A percentile compares a stretch with the other conserved stretches of the same genome.
These are phyloP conservation scores for Argyresthia albistria DNA, from an alignment of 2,888 invertebrate genomes.

Conservation along the genomic window DNA sequence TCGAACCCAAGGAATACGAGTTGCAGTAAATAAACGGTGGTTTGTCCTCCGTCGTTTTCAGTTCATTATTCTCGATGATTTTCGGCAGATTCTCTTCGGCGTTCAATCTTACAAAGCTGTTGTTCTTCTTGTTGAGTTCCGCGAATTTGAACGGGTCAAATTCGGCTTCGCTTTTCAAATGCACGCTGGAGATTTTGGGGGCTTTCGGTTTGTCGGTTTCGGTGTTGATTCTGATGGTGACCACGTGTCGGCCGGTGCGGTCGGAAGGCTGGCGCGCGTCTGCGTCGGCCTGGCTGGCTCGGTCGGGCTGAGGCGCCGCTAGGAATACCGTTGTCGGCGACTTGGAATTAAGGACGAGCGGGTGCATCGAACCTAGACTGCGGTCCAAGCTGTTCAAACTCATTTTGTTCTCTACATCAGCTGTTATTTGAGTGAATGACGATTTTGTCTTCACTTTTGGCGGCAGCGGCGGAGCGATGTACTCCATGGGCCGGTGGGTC, in stretches of 20 bases:
- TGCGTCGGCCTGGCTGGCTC: slow-evolving; percentile 16
- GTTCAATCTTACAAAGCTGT: slow-evolving; percentile 74
- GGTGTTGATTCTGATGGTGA: slow-evolving; percentile 80
- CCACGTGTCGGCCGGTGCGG: slow-evolving; percentile 72
- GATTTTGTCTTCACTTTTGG: slow-evolving; percentile 64
- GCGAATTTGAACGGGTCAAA: slow-evolving; percentile 51
- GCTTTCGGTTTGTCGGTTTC: slow-evolving; percentile 65
- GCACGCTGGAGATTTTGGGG: slow-evolving; percentile 62
- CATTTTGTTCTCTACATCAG: slow-evolving; percentile 27
- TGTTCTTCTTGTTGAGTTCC: slow-evolving; percentile 53
- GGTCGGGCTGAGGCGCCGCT: slow-evolving; percentile 65
- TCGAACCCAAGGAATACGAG: slow-evolving; percentile 65
- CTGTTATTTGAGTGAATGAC: slow-evolving; percentile 58
- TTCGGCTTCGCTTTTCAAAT: slow-evolving; percentile 59
- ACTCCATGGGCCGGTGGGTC: slow-evolving; percentile 53
- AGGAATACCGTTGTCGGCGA: slow-evolving; percentile 68
- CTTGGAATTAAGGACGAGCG: slow-evolving; percentile 70
- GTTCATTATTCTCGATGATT: slow-evolving; percentile 66
- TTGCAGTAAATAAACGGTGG: slow-evolving; percentile 76
- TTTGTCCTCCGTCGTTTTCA: slow-evolving; percentile 43
- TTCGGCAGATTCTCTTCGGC: slow-evolving; percentile 59
- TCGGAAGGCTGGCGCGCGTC: slow-evolving; percentile 30
- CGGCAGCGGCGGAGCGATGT: slow-evolving; percentile 70
- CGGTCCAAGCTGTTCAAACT: slow-evolving; percentile 27
- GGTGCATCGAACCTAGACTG: slow-evolving; percentile 65